These are phyloP conservation scores for Metaphire vulgaris DNA, from an alignment of 1,140 invertebrate species.

Conservation along the genomic window DNA sequence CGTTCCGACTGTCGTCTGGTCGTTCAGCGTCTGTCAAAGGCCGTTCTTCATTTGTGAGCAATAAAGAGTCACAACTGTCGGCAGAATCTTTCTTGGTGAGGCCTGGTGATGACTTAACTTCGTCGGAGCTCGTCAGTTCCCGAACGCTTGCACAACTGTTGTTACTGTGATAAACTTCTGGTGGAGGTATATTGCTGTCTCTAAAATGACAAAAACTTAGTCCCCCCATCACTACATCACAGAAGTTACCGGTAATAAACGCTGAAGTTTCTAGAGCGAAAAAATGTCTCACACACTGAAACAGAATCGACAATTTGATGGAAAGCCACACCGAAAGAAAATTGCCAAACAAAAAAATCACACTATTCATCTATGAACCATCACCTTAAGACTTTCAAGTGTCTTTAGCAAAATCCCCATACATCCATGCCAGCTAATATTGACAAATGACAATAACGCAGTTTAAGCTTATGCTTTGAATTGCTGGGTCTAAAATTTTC, in stretches of 20 bases:
- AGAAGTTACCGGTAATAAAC: not conserved
- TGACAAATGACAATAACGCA: no score
- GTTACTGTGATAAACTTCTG: not conserved
- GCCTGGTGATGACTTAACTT: not conserved
- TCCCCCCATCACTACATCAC: not conserved
- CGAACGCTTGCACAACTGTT: not conserved
- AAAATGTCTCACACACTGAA: no score
- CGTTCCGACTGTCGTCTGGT: not conserved
- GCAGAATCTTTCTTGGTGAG: not conserved
- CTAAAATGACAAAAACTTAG: not conserved
- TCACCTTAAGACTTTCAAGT: no score
- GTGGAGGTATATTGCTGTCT: not conserved
- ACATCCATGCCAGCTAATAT: no score
- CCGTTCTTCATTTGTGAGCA: not conserved
- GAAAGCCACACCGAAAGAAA: no score
- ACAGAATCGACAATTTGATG: no score
- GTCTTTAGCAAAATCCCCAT: no score
- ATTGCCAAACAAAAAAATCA: not conserved
- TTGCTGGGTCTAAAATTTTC: no score
- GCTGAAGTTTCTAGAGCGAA: no score
- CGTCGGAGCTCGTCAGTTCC: not conserved
- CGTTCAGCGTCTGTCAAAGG: not conserved
- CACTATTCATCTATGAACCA: not conserved
- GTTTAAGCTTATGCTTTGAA: no score
- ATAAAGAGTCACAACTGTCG: not conserved